phyloP scores from a whole-genome alignment of 2,797 vertebrate genomes.

The Perodicticus potto region DNA sequence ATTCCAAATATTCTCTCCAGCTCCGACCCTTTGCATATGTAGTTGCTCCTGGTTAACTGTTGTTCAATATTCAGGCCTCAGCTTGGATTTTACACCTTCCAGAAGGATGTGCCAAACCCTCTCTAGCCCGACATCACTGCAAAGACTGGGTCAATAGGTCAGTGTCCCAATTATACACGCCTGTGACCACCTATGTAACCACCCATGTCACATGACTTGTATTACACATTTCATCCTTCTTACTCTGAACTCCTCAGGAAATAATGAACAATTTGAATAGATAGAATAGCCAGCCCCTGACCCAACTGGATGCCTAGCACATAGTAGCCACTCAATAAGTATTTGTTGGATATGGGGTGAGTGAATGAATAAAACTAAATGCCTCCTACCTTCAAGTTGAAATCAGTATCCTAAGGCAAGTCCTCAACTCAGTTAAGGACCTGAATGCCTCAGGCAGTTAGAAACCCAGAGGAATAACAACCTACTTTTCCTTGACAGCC shows the following conservation, averaged over 20 bases:
- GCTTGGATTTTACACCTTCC: neutral
- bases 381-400: neutral
- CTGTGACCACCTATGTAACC: neutral
- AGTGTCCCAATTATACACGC: neutral
- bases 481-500: neutral
- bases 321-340: neutral
- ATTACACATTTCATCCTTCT: slow-evolving; percentile 6
- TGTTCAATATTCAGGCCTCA: neutral
- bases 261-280: neutral
- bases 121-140: neutral
- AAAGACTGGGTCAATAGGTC: neutral
- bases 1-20: neutral
- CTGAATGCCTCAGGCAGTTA: neutral
- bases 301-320: neutral
- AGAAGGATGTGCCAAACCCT: neutral
- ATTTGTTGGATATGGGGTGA: neutral
- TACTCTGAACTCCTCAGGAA: neutral
- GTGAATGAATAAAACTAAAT: slow-evolving; percentile 31
- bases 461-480: neutral
- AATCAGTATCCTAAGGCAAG: slow-evolving; percentile 18
- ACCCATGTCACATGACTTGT: neutral
- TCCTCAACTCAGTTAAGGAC: neutral
- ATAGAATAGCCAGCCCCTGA: neutral
- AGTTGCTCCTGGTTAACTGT: neutral
- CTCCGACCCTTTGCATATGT: neutral